These are phyloP conservation scores for Nasonia oneida DNA, from an alignment of 2,888 invertebrate species.

Conservation along the genomic window DNA sequence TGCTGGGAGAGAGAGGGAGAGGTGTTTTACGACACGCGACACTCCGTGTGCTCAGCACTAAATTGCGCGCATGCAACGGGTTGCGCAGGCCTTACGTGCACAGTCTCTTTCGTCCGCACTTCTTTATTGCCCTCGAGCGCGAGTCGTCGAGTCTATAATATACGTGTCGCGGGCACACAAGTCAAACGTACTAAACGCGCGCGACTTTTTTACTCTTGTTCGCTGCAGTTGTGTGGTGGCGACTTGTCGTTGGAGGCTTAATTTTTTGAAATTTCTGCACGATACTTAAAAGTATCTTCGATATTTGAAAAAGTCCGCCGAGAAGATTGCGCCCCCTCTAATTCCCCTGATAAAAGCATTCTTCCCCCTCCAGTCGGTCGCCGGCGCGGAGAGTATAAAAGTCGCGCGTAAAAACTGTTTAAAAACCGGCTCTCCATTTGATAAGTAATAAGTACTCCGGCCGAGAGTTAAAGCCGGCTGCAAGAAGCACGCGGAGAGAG, in stretches of 20 bases:
- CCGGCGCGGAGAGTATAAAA: background rate
- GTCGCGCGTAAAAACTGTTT: background rate
- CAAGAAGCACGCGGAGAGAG: conserved; percentile 12
- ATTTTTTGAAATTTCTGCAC: background rate
- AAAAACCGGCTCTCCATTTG: background rate
- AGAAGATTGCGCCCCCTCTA: background rate
- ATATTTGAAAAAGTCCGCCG: background rate
- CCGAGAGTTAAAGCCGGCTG: background rate
- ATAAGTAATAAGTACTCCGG: conserved; percentile 27
- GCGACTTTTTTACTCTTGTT: background rate
- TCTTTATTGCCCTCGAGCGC: conserved; percentile 19
- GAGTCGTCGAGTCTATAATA: too few relatives aligned
- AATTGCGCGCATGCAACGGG: conserved; percentile 52
- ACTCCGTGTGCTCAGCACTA: conserved; percentile 51
- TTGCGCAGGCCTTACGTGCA: conserved; percentile 44
- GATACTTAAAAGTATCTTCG: background rate
- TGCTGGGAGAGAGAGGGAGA: conserved; percentile 22
- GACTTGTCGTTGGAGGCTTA: too few relatives aligned
- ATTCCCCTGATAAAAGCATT: conserved; percentile 7
- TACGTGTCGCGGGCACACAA: background rate
- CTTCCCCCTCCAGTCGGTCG: background rate
- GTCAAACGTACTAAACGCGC: conserved; percentile 33
- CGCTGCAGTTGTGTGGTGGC: too few relatives aligned
- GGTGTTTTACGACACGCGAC: conserved; percentile 62
- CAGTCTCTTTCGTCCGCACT: conserved; percentile 22